Evolutionary conservation across 2,888 invertebrate genomes (phyloP), one percentile per base, ranked within the genome.

Genomic region (Bembecia ichneumoniformis): DNA sequence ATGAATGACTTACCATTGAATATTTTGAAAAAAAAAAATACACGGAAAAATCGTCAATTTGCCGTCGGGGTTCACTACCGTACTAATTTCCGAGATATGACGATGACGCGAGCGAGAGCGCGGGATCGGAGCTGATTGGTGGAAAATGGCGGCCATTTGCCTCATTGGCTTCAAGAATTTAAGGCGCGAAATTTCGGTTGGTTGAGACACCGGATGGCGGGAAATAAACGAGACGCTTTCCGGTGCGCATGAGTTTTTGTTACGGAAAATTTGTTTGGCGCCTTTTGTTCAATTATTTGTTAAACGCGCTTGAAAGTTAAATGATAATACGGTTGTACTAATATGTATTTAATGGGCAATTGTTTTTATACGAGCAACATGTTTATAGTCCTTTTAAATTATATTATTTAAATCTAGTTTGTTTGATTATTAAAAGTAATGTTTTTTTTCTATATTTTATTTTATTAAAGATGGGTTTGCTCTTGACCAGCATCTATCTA

Each of bases 161-260:
- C 52, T 66, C 55, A 84, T 87, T 86, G 87, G 87, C 59, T 64
- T 35, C 55, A 51, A 50, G 58, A 59, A 64, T 72, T 83, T 83
- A 78, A 75, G 83, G 87, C 87, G 87, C 76, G 76, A 87, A 87
- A 77, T 82, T 87, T 87, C 84, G 87, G 87, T 87, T 87, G 87
- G 87, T 77, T 74, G 82, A 82, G 67, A 58, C 66, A 66, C 68
- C 78, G 77, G 82, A 83, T 86, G 84, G 87, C 87, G 86, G 81
- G 84, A 86, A 86, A 79, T 71, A 71, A 71, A 72, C 60, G 65
- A 67, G 68, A 59, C 62, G 73, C 81, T 84, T 83, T 86, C 82
- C 82, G 81, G 82, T 70, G 75, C 71, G 80, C 72, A 56, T 68
- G 71, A 76, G 68, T 79, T 78, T 48, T 80, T 73, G 74, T 71